Percentiles rank a stretch among this genome's conserved stretches.
phyloP scores from a whole-genome alignment of 2,888 invertebrate genomes.

The Pollenia angustigena region DNA sequence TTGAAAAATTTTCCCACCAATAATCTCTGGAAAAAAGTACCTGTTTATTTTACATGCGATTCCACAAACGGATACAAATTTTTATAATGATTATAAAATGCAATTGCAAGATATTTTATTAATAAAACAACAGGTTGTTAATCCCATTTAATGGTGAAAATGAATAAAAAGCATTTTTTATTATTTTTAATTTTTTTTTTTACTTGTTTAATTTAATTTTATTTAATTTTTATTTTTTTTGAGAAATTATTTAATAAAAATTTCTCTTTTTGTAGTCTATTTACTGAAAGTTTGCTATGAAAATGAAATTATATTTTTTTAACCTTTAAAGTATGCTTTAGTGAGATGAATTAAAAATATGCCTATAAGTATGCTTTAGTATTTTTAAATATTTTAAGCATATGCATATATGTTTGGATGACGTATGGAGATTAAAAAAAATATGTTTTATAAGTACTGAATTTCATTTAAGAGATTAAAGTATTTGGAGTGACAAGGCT shows the following conservation, averaged over 20 bases:
- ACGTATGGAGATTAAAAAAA: not conserved
- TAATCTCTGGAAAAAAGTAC: conserved; percentile 22
- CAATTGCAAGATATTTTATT: not conserved
- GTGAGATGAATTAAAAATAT: not conserved
- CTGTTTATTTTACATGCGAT: not conserved
- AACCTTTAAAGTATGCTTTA: conserved; percentile 34
- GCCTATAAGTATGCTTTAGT: conserved; percentile 23
- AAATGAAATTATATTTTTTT: conserved; percentile 22
- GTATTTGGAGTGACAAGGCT: not conserved
- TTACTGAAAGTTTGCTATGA: conserved; percentile 32
- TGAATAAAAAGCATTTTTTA: conserved; percentile 12
- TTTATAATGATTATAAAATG: not conserved
- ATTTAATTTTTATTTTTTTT: not conserved
- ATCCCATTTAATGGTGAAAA: conserved; percentile 8
- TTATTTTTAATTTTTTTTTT: not conserved
- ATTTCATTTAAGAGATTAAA: conserved; percentile 1
- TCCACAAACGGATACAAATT: conserved; percentile 3
- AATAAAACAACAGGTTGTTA: conserved; percentile 12
- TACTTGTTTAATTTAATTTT: not conserved
- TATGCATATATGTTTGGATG: not conserved
- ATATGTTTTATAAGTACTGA: not conserved
- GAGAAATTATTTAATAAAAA: not conserved
- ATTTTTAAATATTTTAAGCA: conserved; percentile 21
- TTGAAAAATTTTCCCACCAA: not conserved
- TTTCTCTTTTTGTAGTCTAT: not conserved